Evolutionary conservation across 2,113 vertebrate genomes (phyloP).

Genomic region (Tragelaphus scriptus): DNA sequence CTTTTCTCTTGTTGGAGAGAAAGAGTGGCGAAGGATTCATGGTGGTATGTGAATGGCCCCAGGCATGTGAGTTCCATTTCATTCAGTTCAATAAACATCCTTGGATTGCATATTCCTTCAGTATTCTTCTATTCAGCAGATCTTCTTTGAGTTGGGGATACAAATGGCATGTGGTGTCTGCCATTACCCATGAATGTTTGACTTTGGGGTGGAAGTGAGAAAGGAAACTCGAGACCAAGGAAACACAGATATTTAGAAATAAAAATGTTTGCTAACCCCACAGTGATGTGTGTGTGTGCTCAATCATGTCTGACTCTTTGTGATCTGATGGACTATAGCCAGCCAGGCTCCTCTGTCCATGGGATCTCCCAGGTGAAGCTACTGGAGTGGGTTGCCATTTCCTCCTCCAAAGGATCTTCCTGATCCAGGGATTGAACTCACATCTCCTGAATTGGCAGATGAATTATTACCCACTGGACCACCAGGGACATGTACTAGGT

Average conservation of each 20-base stretch:
- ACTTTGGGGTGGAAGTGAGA: background rate
- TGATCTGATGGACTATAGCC: background rate
- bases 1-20: background rate
- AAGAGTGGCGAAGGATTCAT: background rate
- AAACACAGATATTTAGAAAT: background rate
- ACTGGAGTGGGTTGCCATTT: background rate
- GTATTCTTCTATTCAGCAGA: background rate
- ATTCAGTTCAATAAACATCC: background rate
- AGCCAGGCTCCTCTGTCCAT: background rate
- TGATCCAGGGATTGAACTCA: background rate
- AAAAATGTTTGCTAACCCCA: background rate
- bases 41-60: background rate
- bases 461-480: background rate
- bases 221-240: background rate
- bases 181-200: background rate
- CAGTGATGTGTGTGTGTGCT: background rate
- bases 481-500: background rate
- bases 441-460: background rate
- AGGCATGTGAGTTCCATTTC: background rate
- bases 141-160: background rate
- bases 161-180: background rate
- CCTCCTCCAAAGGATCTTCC: background rate
- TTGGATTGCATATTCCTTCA: background rate
- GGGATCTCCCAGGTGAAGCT: background rate
- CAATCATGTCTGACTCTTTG: accelerated